Evolutionary conservation across 2,888 invertebrate species (phyloP), one percentile per base, ranked within the genome.

Genomic region (Cheiracanthium punctorium): DNA sequence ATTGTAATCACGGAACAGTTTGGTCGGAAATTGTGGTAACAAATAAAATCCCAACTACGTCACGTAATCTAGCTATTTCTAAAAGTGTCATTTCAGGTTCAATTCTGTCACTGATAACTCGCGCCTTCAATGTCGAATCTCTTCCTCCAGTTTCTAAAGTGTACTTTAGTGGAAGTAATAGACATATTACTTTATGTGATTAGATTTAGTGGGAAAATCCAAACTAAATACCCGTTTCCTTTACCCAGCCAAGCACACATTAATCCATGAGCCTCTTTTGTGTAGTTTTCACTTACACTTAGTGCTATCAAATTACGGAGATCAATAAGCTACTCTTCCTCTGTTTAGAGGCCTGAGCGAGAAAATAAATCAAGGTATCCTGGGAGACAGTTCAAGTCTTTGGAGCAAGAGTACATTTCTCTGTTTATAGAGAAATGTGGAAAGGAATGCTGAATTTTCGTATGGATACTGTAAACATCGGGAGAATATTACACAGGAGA

Each of bases 11-110:
- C 74, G 73, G 37, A 28, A 65, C 30, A 67, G 52, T 67, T 80
- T 12, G 48, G 69, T 65, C 67, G 33, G 48, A 69, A 73, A 64
- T 67, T 41, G 33, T 24, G 73, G 29, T 67, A 69, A 32, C 30
- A 65, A 33, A 73, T 48, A 73, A 81, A 81, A 75, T 58, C 67
- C n/a, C 52, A 17, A 69, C 29, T 29, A n/a, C 58, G 75, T 82
- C 81, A 82, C 81, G 81, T 82, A 75, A 70, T 75, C 70, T 70
- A 20, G 29, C 52, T 32, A 74, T 82, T 72, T 72, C 74, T 81
- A 74, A 81, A 67, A 72, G 24, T 7, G 80, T 80, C 80, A 65
- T 67, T 74, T 74, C 74, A 64, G 64, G 48, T 72, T 81, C 24
- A 5, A 2, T 48, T 48, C 48, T 2, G 17, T 2, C 17, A 48